Percentiles rank a stretch among this genome's conserved stretches.
Evolutionary conservation across 2,797 vertebrate species (phyloP).

Genomic region (Erpetoichthys calabaricus): DNA sequence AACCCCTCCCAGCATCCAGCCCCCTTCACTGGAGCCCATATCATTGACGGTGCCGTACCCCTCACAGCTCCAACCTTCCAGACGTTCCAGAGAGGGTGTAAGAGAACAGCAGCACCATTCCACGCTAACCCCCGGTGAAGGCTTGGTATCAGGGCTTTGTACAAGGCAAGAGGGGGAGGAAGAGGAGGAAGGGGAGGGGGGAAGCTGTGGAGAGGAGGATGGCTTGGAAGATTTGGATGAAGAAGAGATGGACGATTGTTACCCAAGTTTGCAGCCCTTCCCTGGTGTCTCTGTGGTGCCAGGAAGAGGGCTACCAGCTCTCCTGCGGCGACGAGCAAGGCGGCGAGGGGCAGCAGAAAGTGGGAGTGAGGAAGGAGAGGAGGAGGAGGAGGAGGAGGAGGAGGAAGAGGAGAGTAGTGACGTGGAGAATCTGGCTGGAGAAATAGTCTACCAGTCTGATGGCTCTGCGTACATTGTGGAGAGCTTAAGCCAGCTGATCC

Average conservation of each 20-base stretch:
- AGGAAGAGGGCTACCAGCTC: constrained; percentile 56
- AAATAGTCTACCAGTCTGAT: constrained; percentile 95
- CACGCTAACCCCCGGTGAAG: constrained; percentile 35
- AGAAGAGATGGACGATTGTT: constrained; percentile 95
- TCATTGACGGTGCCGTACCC: constrained; percentile 47
- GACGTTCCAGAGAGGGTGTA: constrained; percentile 45
- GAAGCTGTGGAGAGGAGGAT: constrained; percentile 67
- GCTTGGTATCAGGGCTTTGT: constrained; percentile 38
- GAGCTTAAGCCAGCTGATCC: constrained; percentile 95
- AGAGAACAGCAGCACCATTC: constrained; percentile 40
- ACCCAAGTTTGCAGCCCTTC: constrained; percentile 66
- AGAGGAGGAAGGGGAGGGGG: constrained; percentile 56
- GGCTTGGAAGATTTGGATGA: constrained; percentile 56
- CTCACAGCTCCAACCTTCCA: constrained; percentile 44
- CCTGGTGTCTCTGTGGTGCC: constrained; percentile 52
- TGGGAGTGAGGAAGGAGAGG: constrained; percentile 80
- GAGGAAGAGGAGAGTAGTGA: constrained; percentile 87
- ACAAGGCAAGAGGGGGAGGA: constrained; percentile 62
- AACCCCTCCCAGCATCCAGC: constrained; percentile 56
- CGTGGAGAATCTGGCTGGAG: constrained; percentile 93
- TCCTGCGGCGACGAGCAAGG: constrained; percentile 49
- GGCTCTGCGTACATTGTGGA: constrained; percentile 98
- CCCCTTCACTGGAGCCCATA: constrained; percentile 53
- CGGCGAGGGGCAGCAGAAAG: constrained; percentile 61
- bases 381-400: constrained; percentile 55